Evolutionary conservation across 1,140 invertebrate species (phyloP).

Genomic region (Epicauta chinensis): DNA sequence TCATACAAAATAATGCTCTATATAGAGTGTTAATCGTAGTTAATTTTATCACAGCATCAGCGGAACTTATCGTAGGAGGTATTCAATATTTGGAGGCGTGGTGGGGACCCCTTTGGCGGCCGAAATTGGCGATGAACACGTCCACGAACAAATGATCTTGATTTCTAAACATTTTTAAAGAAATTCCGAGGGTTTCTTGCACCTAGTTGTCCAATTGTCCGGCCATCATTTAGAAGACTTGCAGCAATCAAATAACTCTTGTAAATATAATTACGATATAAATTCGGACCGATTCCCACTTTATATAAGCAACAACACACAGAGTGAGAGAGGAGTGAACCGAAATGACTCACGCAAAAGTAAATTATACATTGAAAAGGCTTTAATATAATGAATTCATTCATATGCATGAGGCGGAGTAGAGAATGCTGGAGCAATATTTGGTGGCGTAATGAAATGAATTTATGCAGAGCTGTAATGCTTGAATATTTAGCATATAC

Average conservation of each 20-base stretch:
- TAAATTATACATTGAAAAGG: constrained; percentile 62
- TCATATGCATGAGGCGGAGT: constrained; percentile 56
- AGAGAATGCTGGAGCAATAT: constrained; percentile 53
- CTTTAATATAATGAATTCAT: constrained; percentile 62
- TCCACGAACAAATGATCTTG: too few species aligned
- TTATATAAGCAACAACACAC: too few species aligned
- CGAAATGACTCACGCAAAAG: constrained; percentile 60
- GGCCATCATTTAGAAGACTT: neutral
- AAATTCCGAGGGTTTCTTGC: too few species aligned
- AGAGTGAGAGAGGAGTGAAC: constrained; percentile 38
- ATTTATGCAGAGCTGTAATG: constrained; percentile 60
- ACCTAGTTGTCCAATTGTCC: too few species aligned
- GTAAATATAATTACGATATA: constrained; percentile 42
- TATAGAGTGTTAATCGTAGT: too few species aligned
- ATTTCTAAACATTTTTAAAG: too few species aligned
- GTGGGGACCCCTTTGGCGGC: too few species aligned
- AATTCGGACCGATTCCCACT: constrained; percentile 32
- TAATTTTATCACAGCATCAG: too few species aligned
- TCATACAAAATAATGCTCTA: too few species aligned
- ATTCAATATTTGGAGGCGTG: too few species aligned
- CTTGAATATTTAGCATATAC: constrained; percentile 54
- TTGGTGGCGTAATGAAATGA: constrained; percentile 59
- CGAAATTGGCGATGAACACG: too few species aligned
- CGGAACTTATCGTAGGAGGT: too few species aligned
- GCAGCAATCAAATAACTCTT: constrained; percentile 33